Conservation (phyloP, 2,888 invertebrate genomes). For the Eupithecia centaureata region DNA sequence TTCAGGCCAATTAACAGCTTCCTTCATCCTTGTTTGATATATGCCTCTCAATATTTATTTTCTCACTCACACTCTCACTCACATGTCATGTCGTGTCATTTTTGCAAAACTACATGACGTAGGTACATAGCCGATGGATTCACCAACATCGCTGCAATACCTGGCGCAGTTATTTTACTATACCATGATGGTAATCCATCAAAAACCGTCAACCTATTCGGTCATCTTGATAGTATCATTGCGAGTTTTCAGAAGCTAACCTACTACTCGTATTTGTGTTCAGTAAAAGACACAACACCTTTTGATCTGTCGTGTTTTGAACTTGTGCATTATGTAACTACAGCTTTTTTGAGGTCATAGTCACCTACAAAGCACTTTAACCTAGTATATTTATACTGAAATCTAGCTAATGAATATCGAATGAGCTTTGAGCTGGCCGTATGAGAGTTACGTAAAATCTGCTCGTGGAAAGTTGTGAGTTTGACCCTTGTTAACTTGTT, state of each 20-base stretch:
- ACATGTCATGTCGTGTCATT: no score
- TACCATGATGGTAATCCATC: no score
- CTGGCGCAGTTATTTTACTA: no score
- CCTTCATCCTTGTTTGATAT: no score
- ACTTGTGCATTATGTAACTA: background rate
- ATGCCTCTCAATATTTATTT: no score
- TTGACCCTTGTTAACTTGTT: background rate
- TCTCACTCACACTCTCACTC: no score
- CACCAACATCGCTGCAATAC: no score
- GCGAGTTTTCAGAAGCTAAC: background rate
- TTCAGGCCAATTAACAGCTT: no score
- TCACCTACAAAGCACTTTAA: background rate
- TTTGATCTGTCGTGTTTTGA: no score
- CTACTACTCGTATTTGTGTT: no score
- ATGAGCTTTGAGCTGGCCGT: background rate
- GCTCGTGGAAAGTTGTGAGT: background rate
- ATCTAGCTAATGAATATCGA: background rate
- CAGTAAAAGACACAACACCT: background rate
- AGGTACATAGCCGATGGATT: no score
- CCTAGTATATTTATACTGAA: background rate
- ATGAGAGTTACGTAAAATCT: background rate
- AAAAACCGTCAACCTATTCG: background rate
- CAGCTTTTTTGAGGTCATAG: background rate
- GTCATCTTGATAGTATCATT: background rate
- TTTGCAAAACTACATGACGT: no score